Conservation (phyloP, 2,113 vertebrate genomes). For the Nestor notabilis region DNA sequence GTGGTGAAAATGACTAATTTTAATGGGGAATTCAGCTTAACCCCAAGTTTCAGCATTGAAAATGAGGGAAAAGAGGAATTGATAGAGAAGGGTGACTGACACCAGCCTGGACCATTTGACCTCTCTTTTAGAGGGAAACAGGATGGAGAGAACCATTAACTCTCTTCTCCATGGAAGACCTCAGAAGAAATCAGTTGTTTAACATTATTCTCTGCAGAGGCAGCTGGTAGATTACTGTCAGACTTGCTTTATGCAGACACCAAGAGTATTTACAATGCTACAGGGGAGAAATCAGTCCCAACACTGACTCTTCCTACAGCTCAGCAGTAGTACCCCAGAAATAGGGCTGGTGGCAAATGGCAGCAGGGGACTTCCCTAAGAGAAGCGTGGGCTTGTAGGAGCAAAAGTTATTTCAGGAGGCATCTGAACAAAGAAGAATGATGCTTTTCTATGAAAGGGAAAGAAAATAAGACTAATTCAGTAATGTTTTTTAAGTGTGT, state of each 20-base stretch:
- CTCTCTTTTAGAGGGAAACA: background rate
- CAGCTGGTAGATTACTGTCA: background rate
- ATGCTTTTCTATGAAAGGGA: background rate
- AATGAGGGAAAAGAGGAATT: background rate
- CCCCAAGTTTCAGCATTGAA: background rate
- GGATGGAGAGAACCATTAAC: background rate
- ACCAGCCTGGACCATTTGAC: background rate
- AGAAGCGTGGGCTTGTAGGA: background rate
- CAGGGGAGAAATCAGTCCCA: background rate
- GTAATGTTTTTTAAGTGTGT: background rate
- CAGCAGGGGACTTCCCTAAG: background rate
- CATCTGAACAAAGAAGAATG: background rate
- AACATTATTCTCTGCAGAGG: background rate
- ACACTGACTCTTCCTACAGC: background rate
- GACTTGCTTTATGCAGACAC: background rate
- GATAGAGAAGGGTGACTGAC: background rate
- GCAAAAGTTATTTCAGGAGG: background rate
- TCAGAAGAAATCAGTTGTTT: background rate
- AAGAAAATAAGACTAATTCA: background rate
- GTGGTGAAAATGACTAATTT: background rate
- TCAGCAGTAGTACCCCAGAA: background rate
- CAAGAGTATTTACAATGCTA: background rate
- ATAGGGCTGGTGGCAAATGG: background rate
- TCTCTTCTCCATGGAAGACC: background rate
- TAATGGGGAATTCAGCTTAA: background rate